Evolutionary conservation across 2,797 vertebrate genomes (phyloP), one percentile per base, ranked within the genome.

Genomic region (Gallinago solitaria): DNA sequence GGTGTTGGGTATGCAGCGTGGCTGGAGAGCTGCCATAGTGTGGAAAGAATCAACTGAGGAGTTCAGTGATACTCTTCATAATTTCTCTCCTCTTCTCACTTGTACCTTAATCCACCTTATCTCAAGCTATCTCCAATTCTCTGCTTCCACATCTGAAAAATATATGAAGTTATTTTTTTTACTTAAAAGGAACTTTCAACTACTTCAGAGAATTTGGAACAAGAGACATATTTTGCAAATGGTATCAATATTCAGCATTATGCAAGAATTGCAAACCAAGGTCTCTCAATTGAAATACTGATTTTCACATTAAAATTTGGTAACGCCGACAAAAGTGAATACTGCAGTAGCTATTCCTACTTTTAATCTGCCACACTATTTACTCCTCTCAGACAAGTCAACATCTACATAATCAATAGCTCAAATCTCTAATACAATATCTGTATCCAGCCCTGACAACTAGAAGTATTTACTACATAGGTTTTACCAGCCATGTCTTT

Each of bases 271-370:
- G 0, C 47, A 92, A 88, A 71, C 63, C 39, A 67, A 23, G 0
- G 30, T 67, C 57, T 91, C 77, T 56, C 16, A 18, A 82, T 21
- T 25, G 16, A 86, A 93, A 82, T 28, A 65, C 32, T 83, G 11
- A 27, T 69, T 83, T 90, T 64, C 83, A 83, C 83, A 82, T 41
- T 74, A 80, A 90, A 87, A 48, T 48, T 60, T 74, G 64, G n/a
- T 63, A 64, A 74, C 0, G 2, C 20, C 2, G 9, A 78, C 56
- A 95, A 56, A 93, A 95, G 70, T 21, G 17, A 69, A 83, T 45
- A 71, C 43, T 3, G 2, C 41, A 76, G 69, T 35, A 92, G 12
- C 53, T 70, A 65, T 33, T 33, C 33, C 15, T 33, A 12, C 24
- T 89, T 60, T 75, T 67, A 75, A 83, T 61, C 33, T 74, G 37